Percentiles rank a stretch among this genome's conserved stretches.
phyloP scores from a whole-genome alignment of 1,140 invertebrate species.

The Lasioglossum baleicum region DNA sequence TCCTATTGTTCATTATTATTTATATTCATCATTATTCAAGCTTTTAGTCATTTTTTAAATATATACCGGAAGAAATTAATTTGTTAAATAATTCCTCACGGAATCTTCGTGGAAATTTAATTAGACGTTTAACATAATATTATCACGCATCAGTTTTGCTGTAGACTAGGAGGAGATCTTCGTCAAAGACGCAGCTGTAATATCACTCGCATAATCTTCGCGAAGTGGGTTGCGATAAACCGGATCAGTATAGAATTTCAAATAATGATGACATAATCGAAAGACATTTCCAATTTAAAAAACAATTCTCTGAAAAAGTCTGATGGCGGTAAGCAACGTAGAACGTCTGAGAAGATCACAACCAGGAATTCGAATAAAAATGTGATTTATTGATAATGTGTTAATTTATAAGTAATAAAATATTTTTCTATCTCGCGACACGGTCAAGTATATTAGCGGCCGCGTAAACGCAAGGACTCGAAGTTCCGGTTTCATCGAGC shows the following conservation, averaged over 20 bases:
- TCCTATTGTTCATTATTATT: no score
- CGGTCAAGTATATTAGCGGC: constrained; percentile 19
- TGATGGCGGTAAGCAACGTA: not conserved
- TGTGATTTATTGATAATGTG: no score
- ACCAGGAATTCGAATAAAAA: no score
- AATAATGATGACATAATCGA: constrained; percentile 7
- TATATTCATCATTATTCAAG: no score
- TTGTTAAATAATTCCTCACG: no score
- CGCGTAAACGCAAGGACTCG: constrained; percentile 6
- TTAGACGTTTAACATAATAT: no score
- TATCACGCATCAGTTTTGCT: no score
- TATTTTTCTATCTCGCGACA: not conserved
- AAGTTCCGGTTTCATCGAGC: not conserved
- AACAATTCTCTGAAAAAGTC: not conserved
- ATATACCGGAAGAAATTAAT: no score
- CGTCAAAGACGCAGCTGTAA: constrained; percentile 12
- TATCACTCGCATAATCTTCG: constrained; percentile 10
- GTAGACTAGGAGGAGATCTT: not conserved
- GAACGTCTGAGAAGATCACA: no score
- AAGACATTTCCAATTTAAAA: not conserved
- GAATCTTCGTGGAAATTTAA: no score
- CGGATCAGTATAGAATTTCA: constrained; percentile 31
- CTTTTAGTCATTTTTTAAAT: no score
- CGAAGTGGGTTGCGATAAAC: not conserved
- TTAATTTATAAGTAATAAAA: not conserved